Evolutionary conservation across 2,888 invertebrate genomes (phyloP), one percentile per base, ranked within the genome.

Genomic region (Athalia rosae): DNA sequence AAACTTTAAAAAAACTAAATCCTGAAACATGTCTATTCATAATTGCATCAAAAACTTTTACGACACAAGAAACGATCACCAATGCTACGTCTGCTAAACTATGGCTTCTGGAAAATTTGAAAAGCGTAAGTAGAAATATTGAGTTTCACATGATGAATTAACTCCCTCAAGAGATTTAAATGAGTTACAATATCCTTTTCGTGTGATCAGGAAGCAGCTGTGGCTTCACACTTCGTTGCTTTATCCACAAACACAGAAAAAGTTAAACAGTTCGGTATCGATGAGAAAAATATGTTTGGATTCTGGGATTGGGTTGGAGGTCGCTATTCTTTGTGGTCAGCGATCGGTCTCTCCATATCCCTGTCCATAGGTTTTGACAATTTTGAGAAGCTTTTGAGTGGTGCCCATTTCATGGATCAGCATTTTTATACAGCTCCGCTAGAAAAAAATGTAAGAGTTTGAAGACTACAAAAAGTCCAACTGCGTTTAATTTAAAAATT

Each of bases 261-360:
- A 90, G 99, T 98, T n/a, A 95, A 95, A 41, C 98, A 96, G 53
- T 99, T 99, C 91, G 99, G 99, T 13, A 99, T 99, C 85, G 96
- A 98, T 89, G 94, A 96, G 81, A 95, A 95, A 83, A 99, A 99
- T 89, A 99, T 99, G 98, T 99, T 99, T 91, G 99, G 96, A 41
- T 99, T 99, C 91, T 99, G 99, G 99, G 99, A 99, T 91, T 99
- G 99, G 99, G 99, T 99, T 63, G 99, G 99, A 53, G 99, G 99
- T 83, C 95, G 99, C 87, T 95, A 95, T 85, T 99, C 99, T 0
- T 92, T 99, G 8, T 99, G 99, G 99, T 99, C 99, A 0, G 99
- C 99, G 4, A 99, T 99, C 90, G 99, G 99, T 56, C 92, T 99
- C 28, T 98, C 99, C 4, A 99, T 99, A 89, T 96, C 96, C 4